Evolutionary conservation across 1,140 invertebrate genomes (phyloP).

Genomic region (Bombus huntii): DNA sequence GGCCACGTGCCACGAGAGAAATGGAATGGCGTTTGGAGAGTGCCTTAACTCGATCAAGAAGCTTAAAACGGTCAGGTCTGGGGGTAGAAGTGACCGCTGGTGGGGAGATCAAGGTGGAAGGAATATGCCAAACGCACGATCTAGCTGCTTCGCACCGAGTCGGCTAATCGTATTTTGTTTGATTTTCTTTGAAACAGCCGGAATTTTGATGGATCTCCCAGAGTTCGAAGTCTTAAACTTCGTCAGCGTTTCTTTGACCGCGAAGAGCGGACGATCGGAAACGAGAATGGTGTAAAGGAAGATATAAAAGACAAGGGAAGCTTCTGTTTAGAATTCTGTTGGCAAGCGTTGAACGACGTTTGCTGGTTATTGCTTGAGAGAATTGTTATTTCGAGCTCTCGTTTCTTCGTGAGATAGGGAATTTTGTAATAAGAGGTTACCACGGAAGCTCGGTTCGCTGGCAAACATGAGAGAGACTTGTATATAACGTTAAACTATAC

Average conservation of each 20-base stretch:
- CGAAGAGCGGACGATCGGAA: background rate
- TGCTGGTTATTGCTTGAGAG: background rate
- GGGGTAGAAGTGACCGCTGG: too few relatives aligned
- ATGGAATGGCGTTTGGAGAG: slow-evolving; percentile 66
- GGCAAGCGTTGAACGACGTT: background rate
- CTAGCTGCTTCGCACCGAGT: background rate
- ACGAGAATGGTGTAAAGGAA: background rate
- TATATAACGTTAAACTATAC: background rate
- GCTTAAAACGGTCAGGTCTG: slow-evolving; percentile 38
- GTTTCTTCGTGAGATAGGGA: slow-evolving; percentile 6
- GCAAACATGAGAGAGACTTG: background rate
- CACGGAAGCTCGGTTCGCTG: background rate
- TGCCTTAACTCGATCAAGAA: slow-evolving; percentile 67
- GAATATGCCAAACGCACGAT: slow-evolving; percentile 16
- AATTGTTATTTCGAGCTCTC: slow-evolving; percentile 16
- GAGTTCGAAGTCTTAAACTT: background rate
- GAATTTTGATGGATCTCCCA: slow-evolving; percentile 19
- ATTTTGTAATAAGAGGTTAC: slow-evolving; percentile 19
- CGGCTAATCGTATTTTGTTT: background rate
- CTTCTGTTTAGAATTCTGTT: background rate
- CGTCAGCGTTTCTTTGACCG: background rate
- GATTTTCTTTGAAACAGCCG: background rate
- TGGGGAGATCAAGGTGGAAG: slow-evolving; percentile 2
- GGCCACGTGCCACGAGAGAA: slow-evolving; percentile 71
- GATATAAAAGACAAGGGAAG: background rate